A percentile compares a stretch with the other conserved stretches of the same genome.
Conservation (phyloP, 2,113 vertebrate genomes). For the Oxyura jamaicensis region DNA sequence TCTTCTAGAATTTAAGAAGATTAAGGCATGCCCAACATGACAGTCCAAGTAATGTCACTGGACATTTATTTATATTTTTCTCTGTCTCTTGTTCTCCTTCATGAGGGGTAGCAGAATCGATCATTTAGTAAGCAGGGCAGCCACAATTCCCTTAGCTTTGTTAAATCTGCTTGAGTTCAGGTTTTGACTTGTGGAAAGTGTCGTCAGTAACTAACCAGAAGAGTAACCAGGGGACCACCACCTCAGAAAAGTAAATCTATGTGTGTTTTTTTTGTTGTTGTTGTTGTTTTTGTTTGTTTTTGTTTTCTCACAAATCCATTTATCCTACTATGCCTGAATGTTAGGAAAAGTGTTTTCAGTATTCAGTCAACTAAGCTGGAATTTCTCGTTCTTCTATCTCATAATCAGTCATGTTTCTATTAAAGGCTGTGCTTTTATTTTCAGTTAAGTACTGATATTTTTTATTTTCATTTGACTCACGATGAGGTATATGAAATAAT, state of each 20-base stretch:
- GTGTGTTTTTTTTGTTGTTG: too few relatives aligned
- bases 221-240: constrained; percentile 7
- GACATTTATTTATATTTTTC: neutral
- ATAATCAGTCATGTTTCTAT: constrained; percentile 29
- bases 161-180: constrained; percentile 45
- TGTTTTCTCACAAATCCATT: constrained; percentile 32
- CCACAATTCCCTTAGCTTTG: neutral
- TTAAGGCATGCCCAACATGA: neutral
- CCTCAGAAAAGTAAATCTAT: neutral
- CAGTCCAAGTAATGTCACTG: neutral
- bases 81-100: neutral
- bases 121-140: neutral
- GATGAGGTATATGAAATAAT: constrained; percentile 20
- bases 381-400: constrained; percentile 44
- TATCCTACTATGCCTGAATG: neutral
- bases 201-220: neutral
- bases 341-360: constrained; percentile 35
- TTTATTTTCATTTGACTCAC: neutral
- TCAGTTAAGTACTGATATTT: neutral
- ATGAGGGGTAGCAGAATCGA: neutral
- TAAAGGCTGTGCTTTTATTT: constrained; percentile 1
- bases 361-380: constrained; percentile 23
- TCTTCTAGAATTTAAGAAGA: neutral
- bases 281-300: neutral
- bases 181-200: neutral